Evolutionary conservation across 1,140 invertebrate species (phyloP).

Genomic region (Drosophila busckii): DNA sequence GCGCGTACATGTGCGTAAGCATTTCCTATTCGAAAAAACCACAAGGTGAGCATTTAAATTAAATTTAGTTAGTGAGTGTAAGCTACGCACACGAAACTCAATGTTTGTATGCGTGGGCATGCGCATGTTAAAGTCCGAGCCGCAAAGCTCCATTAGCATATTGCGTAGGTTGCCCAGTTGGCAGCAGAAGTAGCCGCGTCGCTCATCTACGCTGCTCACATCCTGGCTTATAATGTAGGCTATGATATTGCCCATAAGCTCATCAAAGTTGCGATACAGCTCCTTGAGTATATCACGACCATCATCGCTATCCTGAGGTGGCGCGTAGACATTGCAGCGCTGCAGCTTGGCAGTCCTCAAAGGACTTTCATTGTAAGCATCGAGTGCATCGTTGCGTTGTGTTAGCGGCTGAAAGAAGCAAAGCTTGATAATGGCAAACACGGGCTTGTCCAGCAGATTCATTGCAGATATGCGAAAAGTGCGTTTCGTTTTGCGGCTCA

Average conservation of each 20-base stretch:
- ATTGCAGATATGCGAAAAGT: not conserved
- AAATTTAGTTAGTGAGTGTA: no score
- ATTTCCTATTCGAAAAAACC: conserved; percentile 33
- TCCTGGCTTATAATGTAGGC: conserved; percentile 32
- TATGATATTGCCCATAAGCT: conserved; percentile 43
- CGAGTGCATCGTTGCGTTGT: conserved; percentile 26
- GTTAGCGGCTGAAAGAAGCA: conserved; percentile 52
- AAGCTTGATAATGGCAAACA: conserved; percentile 50
- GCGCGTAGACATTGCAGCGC: conserved; percentile 14
- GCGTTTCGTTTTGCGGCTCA: not conserved
- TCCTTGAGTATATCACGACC: conserved; percentile 18
- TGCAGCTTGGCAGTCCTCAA: conserved; percentile 21
- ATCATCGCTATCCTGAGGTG: not conserved
- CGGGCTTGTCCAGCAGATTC: not conserved
- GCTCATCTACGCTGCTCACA: conserved; percentile 12
- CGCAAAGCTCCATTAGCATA: conserved; percentile 47
- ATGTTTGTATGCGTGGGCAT: conserved; percentile 52
- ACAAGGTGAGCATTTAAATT: not conserved
- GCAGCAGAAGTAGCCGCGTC: conserved; percentile 45
- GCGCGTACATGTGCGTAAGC: conserved; percentile 57
- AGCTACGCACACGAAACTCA: conserved; percentile 50
- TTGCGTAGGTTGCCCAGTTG: conserved; percentile 43
- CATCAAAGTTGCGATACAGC: conserved; percentile 44
- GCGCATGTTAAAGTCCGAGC: conserved; percentile 52
- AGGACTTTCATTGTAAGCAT: conserved; percentile 36